These are phyloP conservation scores for zebrafish (Danio rerio) DNA, from an alignment of 2,113 vertebrate genomes.

Conservation along the genomic window DNA sequence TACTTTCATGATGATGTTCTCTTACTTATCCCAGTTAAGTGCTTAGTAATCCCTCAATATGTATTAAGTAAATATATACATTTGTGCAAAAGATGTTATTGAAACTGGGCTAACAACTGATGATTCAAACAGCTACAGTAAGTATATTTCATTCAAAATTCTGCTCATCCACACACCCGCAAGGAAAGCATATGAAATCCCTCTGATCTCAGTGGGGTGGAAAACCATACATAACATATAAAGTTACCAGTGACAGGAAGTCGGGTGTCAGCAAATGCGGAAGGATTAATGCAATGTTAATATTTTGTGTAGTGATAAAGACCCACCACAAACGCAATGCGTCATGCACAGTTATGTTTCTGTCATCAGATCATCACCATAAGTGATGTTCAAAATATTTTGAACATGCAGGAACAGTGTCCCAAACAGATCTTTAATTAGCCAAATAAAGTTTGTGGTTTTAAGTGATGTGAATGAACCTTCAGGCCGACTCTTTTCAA, in stretches of 20 bases:
- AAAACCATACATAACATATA: background rate
- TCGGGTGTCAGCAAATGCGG: background rate
- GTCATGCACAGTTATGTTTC: conserved; percentile 11
- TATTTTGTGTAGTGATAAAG: background rate
- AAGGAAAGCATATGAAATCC: background rate
- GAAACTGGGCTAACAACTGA: background rate
- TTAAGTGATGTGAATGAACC: background rate
- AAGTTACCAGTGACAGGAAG: background rate
- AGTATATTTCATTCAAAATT: conserved; percentile 23
- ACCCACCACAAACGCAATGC: background rate
- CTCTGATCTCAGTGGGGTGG: conserved; percentile 30
- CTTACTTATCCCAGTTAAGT: background rate
- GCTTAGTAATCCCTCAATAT: background rate
- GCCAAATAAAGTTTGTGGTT: conserved; percentile 4
- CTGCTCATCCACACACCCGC: background rate
- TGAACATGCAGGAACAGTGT: conserved; percentile 30
- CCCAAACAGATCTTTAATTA: conserved; percentile 10
- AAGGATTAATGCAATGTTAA: background rate
- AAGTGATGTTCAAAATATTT: conserved; percentile 30
- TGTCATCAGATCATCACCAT: conserved; percentile 12
- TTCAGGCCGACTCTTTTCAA: background rate
- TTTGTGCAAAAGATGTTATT: background rate
- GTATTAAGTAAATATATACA: conserved; percentile 9
- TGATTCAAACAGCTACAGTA: background rate
- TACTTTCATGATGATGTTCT: background rate